Percentiles rank a stretch among this genome's conserved stretches.
phyloP scores from a whole-genome alignment of 2,888 invertebrate genomes.

The Apamea anceps region DNA sequence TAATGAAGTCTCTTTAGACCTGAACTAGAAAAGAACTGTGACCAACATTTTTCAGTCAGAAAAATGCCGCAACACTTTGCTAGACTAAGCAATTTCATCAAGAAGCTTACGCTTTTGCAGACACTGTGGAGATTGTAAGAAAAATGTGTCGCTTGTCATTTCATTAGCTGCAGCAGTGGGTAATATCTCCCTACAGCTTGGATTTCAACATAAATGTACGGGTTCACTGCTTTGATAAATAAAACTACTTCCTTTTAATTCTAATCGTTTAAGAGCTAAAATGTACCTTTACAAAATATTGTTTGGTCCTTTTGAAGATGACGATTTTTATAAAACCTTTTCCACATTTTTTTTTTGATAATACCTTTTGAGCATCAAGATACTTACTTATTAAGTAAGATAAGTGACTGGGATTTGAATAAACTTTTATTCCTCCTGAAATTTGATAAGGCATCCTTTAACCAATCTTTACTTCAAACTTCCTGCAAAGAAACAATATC shows the following conservation, averaged over 20 bases:
- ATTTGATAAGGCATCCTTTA: background rate
- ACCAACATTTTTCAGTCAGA: background rate
- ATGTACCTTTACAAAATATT: background rate
- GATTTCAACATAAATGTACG: background rate
- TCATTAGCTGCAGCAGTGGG: background rate
- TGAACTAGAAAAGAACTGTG: background rate
- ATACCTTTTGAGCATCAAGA: background rate
- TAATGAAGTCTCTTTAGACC: background rate
- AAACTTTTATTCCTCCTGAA: background rate
- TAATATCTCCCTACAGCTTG: background rate
- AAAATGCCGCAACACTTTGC: background rate
- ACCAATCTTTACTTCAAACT: constrained; percentile 16
- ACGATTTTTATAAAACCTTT: too few relatives aligned
- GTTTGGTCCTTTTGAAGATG: too few relatives aligned
- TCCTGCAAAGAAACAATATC: constrained; percentile 20
- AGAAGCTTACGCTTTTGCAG: background rate
- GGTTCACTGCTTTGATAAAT: background rate
- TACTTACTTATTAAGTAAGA: too few relatives aligned
- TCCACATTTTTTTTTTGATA: too few relatives aligned
- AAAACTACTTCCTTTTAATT: background rate
- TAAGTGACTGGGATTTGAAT: too few relatives aligned
- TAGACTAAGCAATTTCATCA: constrained; percentile 16
- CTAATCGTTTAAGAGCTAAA: too few relatives aligned
- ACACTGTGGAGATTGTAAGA: background rate
- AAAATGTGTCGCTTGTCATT: constrained; percentile 3